These are phyloP conservation scores for Arothron firmamentum DNA, from an alignment of 2,113 vertebrate genomes.

Conservation along the genomic window DNA sequence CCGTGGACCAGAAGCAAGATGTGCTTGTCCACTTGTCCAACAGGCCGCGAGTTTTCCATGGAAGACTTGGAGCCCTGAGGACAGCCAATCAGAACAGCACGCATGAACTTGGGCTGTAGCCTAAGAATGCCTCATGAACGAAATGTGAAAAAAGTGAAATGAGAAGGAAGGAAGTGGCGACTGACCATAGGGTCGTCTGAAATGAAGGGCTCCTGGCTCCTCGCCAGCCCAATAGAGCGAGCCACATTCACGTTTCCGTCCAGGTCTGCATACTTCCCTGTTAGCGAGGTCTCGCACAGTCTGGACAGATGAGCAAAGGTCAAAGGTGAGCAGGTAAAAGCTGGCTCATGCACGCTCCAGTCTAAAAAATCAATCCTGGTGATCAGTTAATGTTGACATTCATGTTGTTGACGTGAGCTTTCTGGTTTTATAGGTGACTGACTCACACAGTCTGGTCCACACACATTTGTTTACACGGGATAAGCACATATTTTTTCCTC, in stretches of 20 bases:
- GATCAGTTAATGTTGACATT: no score
- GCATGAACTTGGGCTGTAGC: no score
- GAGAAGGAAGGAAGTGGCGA: neutral
- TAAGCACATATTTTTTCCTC: no score
- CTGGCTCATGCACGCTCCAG: no score
- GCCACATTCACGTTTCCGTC: slow-evolving; percentile 68
- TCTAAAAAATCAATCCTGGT: no score
- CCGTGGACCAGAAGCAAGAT: slow-evolving; percentile 95
- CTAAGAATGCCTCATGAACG: no score
- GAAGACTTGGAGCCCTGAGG: slow-evolving; percentile 80
- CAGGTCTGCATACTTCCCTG: slow-evolving; percentile 80
- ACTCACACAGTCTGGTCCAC: no score
- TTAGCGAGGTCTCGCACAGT: slow-evolving; percentile 87
- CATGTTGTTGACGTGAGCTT: no score
- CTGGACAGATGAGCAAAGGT: slow-evolving; percentile 57
- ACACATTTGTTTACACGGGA: no score
- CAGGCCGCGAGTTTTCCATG: slow-evolving; percentile 84
- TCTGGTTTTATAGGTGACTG: no score
- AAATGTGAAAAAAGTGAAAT: no score
- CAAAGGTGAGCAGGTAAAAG: neutral
- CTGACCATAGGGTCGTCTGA: slow-evolving; percentile 82
- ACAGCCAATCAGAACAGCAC: no score
- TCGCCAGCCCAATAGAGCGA: slow-evolving; percentile 81
- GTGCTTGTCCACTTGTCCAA: slow-evolving; percentile 94
- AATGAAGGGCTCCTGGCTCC: slow-evolving; percentile 90